phyloP scores from a whole-genome alignment of 1,140 invertebrate genomes.

The Centruroides sculpturatus region DNA sequence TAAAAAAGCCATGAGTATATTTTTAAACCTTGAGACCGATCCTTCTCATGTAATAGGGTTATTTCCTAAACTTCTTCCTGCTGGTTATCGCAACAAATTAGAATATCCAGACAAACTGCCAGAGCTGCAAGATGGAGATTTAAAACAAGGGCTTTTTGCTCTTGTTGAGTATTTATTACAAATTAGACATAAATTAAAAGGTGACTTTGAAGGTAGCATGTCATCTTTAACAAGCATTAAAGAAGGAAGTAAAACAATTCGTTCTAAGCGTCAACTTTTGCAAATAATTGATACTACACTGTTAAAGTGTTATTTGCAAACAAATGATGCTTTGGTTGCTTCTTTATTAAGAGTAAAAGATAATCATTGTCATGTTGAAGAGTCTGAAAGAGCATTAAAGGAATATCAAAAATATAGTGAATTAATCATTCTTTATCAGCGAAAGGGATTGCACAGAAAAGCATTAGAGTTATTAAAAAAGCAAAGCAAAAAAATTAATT shows the following conservation, averaged over 20 bases:
- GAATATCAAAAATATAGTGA: constrained; percentile 80
- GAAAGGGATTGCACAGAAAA: constrained; percentile 78
- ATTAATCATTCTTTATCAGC: constrained; percentile 89
- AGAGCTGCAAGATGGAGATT: constrained; percentile 61
- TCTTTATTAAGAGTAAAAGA: constrained; percentile 65
- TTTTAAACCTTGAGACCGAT: constrained; percentile 74
- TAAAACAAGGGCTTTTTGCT: constrained; percentile 74
- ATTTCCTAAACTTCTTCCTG: constrained; percentile 75
- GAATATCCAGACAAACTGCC: constrained; percentile 41
- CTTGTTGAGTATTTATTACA: constrained; percentile 77
- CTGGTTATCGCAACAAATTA: constrained; percentile 38
- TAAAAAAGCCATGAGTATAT: constrained; percentile 76
- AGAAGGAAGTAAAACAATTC: constrained; percentile 33
- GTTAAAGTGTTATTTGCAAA: constrained; percentile 85
- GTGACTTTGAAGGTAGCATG: constrained; percentile 27
- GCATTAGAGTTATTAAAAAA: constrained; percentile 75
- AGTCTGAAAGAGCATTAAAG: constrained; percentile 76
- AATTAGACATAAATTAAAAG: constrained; percentile 41
- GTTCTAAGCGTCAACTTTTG: constrained; percentile 45
- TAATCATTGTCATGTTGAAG: constrained; percentile 87
- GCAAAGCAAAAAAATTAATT: constrained; percentile 59
- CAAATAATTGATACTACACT: constrained; percentile 94
- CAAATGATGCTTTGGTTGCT: constrained; percentile 84
- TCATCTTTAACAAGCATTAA: constrained; percentile 26
- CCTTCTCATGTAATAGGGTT: constrained; percentile 86